A percentile compares a stretch with the other conserved stretches of the same genome.
Conservation (phyloP, 1,140 invertebrate genomes). For the Caenorhabditis latens region DNA sequence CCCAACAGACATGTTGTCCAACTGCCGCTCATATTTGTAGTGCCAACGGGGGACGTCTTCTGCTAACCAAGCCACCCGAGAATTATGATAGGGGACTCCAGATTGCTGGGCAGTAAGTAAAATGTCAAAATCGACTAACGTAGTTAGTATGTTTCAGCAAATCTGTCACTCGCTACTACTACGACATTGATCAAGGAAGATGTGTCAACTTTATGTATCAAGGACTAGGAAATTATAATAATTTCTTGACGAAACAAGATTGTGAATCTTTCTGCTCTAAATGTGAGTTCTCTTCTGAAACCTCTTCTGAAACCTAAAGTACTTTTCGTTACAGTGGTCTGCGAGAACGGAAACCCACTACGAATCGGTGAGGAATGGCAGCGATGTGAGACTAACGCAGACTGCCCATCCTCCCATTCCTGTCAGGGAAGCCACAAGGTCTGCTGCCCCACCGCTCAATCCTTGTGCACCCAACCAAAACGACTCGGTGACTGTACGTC, state of each 20-base stretch:
- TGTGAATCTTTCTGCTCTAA: conserved; percentile 76
- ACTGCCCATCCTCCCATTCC: conserved; percentile 72
- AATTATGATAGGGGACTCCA: conserved; percentile 72
- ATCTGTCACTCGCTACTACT: conserved; percentile 73
- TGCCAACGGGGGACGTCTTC: conserved; percentile 70
- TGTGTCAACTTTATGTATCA: conserved; percentile 74
- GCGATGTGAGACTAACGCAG: conserved; percentile 72
- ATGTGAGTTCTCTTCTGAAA: conserved; percentile 62
- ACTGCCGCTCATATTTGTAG: conserved; percentile 74
- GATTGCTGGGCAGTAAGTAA: conserved; percentile 71
- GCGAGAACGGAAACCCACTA: conserved; percentile 76
- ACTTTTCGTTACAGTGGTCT: conserved; percentile 70
- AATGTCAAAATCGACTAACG: background rate
- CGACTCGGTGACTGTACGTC: conserved; percentile 75
- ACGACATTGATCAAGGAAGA: conserved; percentile 74
- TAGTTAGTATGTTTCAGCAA: conserved; percentile 53
- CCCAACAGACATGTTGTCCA: conserved; percentile 75
- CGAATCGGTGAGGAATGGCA: conserved; percentile 77
- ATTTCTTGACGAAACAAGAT: conserved; percentile 76
- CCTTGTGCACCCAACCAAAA: conserved; percentile 77
- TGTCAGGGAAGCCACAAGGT: conserved; percentile 75
- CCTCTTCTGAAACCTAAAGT: background rate
- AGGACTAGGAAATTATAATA: conserved; percentile 75
- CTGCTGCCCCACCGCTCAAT: conserved; percentile 76
- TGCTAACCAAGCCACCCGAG: conserved; percentile 66